Evolutionary conservation across 2,888 invertebrate species (phyloP).

Genomic region (Anthophora plumipes): DNA sequence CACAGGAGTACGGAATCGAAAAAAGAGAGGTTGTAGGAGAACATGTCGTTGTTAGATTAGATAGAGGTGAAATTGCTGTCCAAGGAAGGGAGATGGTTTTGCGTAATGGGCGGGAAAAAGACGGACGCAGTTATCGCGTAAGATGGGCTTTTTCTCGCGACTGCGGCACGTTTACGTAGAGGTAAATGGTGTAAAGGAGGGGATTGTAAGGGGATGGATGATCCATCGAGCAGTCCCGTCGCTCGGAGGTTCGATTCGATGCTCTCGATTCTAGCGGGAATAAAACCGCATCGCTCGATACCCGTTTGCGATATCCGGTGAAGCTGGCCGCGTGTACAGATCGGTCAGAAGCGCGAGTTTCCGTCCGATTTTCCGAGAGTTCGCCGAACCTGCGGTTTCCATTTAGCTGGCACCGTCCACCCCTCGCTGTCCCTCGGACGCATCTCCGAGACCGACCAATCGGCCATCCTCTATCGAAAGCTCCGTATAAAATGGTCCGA

Average conservation of each 20-base stretch:
- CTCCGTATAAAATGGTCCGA: constrained; percentile 12
- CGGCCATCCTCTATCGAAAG: constrained; percentile 25
- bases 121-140: neutral
- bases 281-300: constrained; percentile 52
- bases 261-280: constrained; percentile 4
- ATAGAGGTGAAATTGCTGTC: neutral
- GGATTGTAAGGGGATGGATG: constrained; percentile 10
- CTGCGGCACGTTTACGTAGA: neutral
- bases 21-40: no score
- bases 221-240: neutral
- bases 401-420: constrained; percentile 40
- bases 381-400: constrained; percentile 58
- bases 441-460: neutral
- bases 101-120: neutral
- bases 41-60: neutral
- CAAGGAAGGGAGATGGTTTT: neutral
- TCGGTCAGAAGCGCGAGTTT: constrained; percentile 37
- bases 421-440: constrained; percentile 11
- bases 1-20: no score
- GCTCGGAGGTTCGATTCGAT: neutral
- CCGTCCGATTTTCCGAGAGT: constrained; percentile 53
- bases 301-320: constrained; percentile 34
- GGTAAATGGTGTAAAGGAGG: neutral
- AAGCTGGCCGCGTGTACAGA: constrained; percentile 20
- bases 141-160: neutral